Evolutionary conservation across 92 coral and sea anemone genomes (phyloP).

Genomic region (Umimayanthus kanabou): DNA sequence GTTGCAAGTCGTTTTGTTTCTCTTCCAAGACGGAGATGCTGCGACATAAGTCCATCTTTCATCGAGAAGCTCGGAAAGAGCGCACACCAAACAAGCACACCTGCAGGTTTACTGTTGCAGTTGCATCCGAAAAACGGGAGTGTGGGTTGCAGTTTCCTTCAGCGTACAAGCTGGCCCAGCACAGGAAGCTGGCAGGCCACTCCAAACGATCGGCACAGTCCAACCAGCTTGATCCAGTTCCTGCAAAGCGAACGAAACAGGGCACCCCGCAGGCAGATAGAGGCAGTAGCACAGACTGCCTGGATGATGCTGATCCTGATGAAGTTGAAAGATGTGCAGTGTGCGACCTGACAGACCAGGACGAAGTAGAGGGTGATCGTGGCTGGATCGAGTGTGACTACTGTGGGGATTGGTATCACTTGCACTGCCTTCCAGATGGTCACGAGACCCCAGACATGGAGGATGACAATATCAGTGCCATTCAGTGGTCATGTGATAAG

Average conservation of each 20-base stretch:
- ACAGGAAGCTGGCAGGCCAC: not conserved
- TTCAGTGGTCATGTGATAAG: constrained; percentile 34
- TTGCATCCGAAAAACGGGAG: constrained; percentile 8
- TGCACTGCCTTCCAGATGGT: constrained; percentile 34
- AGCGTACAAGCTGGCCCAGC: constrained; percentile 19
- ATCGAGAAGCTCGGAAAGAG: constrained; percentile 23
- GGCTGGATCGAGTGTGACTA: constrained; percentile 32
- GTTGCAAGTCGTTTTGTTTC: not conserved
- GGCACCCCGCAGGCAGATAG: too few relatives aligned
- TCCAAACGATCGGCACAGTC: constrained; percentile 14
- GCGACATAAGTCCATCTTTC: constrained; percentile 23
- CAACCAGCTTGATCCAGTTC: constrained; percentile 23
- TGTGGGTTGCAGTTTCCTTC: constrained; percentile 24
- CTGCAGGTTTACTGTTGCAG: constrained; percentile 38
- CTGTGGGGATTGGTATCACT: constrained; percentile 30
- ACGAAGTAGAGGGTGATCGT: constrained; percentile 30
- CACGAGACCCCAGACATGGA: constrained; percentile 33
- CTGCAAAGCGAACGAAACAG: constrained; percentile 1
- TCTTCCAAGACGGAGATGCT: constrained; percentile 14
- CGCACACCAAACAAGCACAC: not conserved
- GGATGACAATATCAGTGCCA: not conserved
- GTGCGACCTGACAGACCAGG: constrained; percentile 20
- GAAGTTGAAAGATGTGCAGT: constrained; percentile 33
- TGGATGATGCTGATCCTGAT: not conserved
- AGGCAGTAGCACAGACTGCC: too few relatives aligned